Evolutionary conservation across 2,797 vertebrate species (phyloP), one percentile per base, ranked within the genome.

Genomic region (Syndactyla subalaris): DNA sequence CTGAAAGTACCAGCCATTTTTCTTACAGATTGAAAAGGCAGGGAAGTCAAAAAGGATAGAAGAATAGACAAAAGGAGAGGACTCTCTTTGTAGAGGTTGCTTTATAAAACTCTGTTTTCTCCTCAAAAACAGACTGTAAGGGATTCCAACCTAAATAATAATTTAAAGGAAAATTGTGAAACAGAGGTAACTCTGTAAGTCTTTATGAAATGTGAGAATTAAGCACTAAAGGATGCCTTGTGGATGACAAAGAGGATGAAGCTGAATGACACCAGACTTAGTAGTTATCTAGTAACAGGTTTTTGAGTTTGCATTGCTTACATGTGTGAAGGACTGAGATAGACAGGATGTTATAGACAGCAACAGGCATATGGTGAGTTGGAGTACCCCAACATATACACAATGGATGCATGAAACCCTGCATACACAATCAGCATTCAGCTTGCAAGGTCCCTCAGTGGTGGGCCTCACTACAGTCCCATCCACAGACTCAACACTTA

Each of bases 361-460:
- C 55, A 80, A 55, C n/a, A 70, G 39, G 4, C 45, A 27, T 24
- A 9, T 3, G 21, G 14, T 63, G 45, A 17, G 18, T 74, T 80
- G 54, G 22, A 81, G 12, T 36, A 41, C 24, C 6, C 12, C 14
- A 24, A 45, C 22, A 24, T 45, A 24, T 45, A 18, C 30, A 32
- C 61, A 43, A 43, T 23, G 30, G 7, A 14, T 43, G 39, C 43
- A 32, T 32, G 21, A 23, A 63, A 63, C 19, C 30, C 22, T 63
- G 17, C 30, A 23, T 24, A 10, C n/a, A 68, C 22, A 38, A 13
- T 14, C 38, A 36, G 11, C 11, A n/a, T 41, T 55, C 24, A 41
- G 41, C 14, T 62, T 1, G 0, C 29, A 21, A 29, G 9, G 5
- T 52, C 21, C 32, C 30, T 87, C 51, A 39, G 63, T 0, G 0